Evolutionary conservation across 2,797 vertebrate genomes (phyloP), one percentile per base, ranked within the genome.

Genomic region (Capromys pilorides): DNA sequence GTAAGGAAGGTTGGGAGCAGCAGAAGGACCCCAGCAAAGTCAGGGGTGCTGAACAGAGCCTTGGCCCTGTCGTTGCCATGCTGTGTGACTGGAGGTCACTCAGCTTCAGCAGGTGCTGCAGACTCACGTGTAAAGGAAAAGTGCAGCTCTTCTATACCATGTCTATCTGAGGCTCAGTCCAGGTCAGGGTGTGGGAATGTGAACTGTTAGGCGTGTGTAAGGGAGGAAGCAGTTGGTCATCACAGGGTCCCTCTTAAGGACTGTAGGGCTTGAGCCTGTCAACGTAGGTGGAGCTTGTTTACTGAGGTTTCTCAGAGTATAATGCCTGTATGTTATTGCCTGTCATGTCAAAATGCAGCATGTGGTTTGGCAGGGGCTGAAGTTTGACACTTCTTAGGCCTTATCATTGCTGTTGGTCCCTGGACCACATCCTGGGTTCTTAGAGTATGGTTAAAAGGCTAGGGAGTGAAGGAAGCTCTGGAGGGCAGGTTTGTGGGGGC

Each of bases 221-320:
- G 85, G 82, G 57, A 36, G 28, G 16, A 45, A 91, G 49, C 82
- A 19, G 4, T 13, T 66, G 69, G 78, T 80, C 36, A 45, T 62
- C 22, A 2, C 80, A 1, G 18, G 62, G 71, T 45, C 84, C 67
- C 31, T 49, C 61, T 10, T 13, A 0, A 39, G 21, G 33, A 71
- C 82, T 5, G 0, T 21, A 54, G 85, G 3, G 8, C 41, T 62
- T 0, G 0, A 36, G 59, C 41, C 85, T 16, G 1, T 2, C 2
- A 9, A 33, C 71, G 11, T 78, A 39, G 3, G 33, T 10, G 11
- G 36, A 18, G 45, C 26, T n/a, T 59, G 6, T n/a, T 41, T 18
- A 28, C 26, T 39, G 3, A 31, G 49, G 5, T 33, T 73, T 28
- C 73, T 81, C 77, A 59, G 73, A 22, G 21, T 13, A 41, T 3